A percentile compares a stretch with the other conserved stretches of the same genome.
phyloP scores from a whole-genome alignment of 2,113 vertebrate genomes.

The Jacana jacana region DNA sequence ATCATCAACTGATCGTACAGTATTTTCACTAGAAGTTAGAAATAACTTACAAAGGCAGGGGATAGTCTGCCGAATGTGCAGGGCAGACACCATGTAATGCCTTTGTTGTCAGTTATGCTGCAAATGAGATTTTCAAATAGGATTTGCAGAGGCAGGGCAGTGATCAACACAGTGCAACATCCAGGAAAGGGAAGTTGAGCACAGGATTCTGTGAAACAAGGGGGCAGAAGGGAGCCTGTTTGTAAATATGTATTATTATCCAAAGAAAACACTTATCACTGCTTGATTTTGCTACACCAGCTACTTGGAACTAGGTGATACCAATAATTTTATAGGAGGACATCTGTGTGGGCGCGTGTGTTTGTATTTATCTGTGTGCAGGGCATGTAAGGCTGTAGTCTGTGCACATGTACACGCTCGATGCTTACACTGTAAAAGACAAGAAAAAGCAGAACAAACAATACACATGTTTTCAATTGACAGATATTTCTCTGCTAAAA shows the following conservation, averaged over 20 bases:
- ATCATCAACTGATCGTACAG: slow-evolving; percentile 35
- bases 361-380: background rate
- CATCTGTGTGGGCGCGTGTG: background rate
- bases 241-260: slow-evolving; percentile 68
- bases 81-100: slow-evolving; percentile 51
- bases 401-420: background rate
- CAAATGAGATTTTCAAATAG: slow-evolving; percentile 75
- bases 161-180: slow-evolving; percentile 52
- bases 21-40: slow-evolving; percentile 43
- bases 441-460: slow-evolving; percentile 42
- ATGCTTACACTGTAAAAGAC: background rate
- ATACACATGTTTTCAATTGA: background rate
- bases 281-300: slow-evolving; percentile 62
- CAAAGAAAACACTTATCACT: slow-evolving; percentile 58
- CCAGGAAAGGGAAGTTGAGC: slow-evolving; percentile 38
- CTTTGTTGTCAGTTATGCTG: slow-evolving; percentile 70
- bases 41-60: slow-evolving; percentile 61
- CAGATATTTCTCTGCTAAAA: slow-evolving; percentile 21
- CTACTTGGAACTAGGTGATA: slow-evolving; percentile 36
- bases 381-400: background rate
- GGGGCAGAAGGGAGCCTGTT: slow-evolving; percentile 62
- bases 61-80: slow-evolving; percentile 11
- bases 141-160: slow-evolving; percentile 67
- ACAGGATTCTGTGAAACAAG: slow-evolving; percentile 31
- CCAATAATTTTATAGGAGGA: slow-evolving; percentile 11